Evolutionary conservation across 2,888 invertebrate species (phyloP).

Genomic region (Galeopsomyia nigrocyanea): DNA sequence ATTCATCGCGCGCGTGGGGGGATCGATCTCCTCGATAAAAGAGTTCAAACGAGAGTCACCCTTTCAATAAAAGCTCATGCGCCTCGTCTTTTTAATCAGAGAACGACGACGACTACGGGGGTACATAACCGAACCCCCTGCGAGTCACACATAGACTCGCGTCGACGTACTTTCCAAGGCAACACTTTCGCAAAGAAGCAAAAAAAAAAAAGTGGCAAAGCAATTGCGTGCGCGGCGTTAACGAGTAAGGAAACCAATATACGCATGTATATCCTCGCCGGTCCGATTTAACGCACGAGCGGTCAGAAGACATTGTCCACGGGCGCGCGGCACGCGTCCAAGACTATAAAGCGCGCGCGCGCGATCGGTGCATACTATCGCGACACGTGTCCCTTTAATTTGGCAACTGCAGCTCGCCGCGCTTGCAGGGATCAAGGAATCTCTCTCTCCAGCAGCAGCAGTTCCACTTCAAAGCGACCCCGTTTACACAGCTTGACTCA

Average conservation of each 20-base stretch:
- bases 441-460: slow-evolving; percentile 1
- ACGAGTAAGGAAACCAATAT: slow-evolving; percentile 52
- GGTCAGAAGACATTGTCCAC: slow-evolving; percentile 53
- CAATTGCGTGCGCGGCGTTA: slow-evolving; percentile 8
- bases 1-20: too few species aligned
- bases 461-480: slow-evolving; percentile 35
- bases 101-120: not conserved
- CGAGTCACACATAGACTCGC: not conserved
- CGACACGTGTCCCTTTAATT: slow-evolving; percentile 63
- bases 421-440: slow-evolving; percentile 48
- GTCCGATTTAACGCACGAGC: slow-evolving; percentile 55
- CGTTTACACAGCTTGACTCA: slow-evolving; percentile 39
- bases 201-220: too few species aligned
- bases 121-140: not conserved
- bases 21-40: slow-evolving; percentile 9
- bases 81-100: slow-evolving; percentile 23
- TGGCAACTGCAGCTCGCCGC: slow-evolving; percentile 53
- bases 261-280: slow-evolving; percentile 31
- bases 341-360: slow-evolving; percentile 28
- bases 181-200: too few species aligned
- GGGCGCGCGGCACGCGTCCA: slow-evolving; percentile 50
- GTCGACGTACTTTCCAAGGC: not conserved
- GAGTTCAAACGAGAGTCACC: not conserved
- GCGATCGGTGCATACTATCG: not conserved
- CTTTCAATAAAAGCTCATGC: slow-evolving; percentile 30